A percentile compares a stretch with the other conserved stretches of the same genome.
Evolutionary conservation across 1,140 invertebrate species (phyloP).

Genomic region (Pogonognathellus flavescens): DNA sequence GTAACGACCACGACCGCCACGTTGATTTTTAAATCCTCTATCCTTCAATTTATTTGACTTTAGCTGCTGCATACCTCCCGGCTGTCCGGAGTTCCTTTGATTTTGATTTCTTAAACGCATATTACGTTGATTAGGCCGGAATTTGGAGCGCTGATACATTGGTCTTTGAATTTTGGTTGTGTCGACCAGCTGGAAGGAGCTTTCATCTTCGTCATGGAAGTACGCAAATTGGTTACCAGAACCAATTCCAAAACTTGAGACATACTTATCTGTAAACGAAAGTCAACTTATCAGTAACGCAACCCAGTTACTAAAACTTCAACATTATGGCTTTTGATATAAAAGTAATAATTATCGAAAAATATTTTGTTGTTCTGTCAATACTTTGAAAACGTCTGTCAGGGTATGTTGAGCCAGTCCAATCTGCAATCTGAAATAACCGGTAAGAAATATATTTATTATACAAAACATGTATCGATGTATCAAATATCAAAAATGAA

Average conservation of each 20-base stretch:
- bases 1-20: constrained; percentile 76
- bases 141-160: constrained; percentile 89
- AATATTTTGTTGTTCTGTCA: background rate
- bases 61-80: constrained; percentile 72
- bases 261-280: constrained; percentile 87
- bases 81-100: constrained; percentile 75
- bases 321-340: constrained; percentile 5
- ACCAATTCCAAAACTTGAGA: constrained; percentile 90
- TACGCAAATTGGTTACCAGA: constrained; percentile 93
- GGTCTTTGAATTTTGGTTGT: constrained; percentile 92
- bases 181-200: constrained; percentile 97
- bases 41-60: constrained; percentile 68
- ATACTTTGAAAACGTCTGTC: constrained; percentile 94
- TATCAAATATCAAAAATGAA: background rate
- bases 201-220: constrained; percentile 98
- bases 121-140: constrained; percentile 85
- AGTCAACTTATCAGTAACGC: background rate
- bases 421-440: constrained; percentile 88
- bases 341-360: background rate
- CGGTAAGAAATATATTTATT: constrained; percentile 53
- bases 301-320: constrained; percentile 24
- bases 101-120: constrained; percentile 79
- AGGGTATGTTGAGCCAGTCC: constrained; percentile 94
- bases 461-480: background rate
- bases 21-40: constrained; percentile 68